A percentile compares a stretch with the other conserved stretches of the same genome.
phyloP scores from a whole-genome alignment of 2,113 vertebrate genomes.

The Paradoxurus hermaphroditus region DNA sequence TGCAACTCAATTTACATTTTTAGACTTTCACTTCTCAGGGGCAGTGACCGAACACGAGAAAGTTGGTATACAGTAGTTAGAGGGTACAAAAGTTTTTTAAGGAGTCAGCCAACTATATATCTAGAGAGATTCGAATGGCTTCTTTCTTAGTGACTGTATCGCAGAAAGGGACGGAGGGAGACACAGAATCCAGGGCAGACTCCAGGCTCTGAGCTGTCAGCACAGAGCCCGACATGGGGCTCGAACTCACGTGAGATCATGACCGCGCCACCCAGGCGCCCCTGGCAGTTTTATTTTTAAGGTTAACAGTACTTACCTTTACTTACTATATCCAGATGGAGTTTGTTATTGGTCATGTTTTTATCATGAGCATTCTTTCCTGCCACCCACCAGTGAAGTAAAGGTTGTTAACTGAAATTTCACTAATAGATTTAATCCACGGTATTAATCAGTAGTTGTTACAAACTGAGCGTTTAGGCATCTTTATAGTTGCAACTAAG shows the following conservation, averaged over 20 bases:
- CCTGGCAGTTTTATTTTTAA: neutral
- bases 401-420: neutral
- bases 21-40: neutral
- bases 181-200: too few species aligned
- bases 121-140: neutral
- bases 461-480: neutral
- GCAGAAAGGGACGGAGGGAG: too few species aligned
- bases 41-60: neutral
- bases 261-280: too few species aligned
- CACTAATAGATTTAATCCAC: neutral
- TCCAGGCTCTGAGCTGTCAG: too few species aligned
- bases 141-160: too few species aligned
- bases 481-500: neutral
- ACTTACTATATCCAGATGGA: neutral
- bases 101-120: fast-evolving
- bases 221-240: too few species aligned
- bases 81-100: neutral
- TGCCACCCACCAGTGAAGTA: neutral
- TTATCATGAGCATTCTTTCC: neutral
- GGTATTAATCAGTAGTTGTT: neutral
- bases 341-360: neutral
- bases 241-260: too few species aligned
- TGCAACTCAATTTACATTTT: neutral
- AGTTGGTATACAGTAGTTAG: fast-evolving
- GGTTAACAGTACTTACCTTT: neutral